Evolutionary conservation across 35 echinoderm and acorn worm species (phyloP).

Genomic region (Acanthaster planci): DNA sequence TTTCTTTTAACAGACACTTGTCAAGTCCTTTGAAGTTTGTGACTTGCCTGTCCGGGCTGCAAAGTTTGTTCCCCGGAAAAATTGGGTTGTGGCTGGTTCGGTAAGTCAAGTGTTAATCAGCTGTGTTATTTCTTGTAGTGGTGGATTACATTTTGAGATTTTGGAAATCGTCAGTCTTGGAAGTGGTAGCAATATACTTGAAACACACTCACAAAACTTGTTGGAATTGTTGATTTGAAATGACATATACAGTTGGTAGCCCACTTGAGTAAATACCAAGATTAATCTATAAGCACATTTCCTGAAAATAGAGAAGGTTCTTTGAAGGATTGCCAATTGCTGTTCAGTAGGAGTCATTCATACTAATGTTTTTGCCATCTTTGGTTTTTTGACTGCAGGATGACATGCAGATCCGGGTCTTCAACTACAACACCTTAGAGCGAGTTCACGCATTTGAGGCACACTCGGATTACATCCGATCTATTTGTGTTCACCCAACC

Average conservation of each 20-base stretch:
- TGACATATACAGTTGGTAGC: too few relatives aligned
- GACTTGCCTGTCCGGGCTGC: conserved; percentile 91
- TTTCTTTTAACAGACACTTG: conserved; percentile 62
- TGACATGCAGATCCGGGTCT: conserved; percentile 95
- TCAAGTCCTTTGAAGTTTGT: conserved; percentile 99
- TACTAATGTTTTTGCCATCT: neutral
- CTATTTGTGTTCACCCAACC: conserved; percentile 90
- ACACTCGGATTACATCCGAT: conserved; percentile 94
- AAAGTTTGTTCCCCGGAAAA: conserved; percentile 88
- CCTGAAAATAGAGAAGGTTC: neutral
- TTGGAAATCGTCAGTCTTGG: too few relatives aligned
- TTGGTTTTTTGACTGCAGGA: conserved; percentile 55
- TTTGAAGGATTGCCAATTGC: neutral
- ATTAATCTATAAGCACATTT: too few relatives aligned
- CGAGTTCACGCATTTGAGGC: conserved; percentile 90
- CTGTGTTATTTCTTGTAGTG: neutral
- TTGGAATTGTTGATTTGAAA: too few relatives aligned
- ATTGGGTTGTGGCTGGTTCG: conserved; percentile 98
- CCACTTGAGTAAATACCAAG: too few relatives aligned
- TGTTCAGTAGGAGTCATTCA: neutral
- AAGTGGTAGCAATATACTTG: too few relatives aligned
- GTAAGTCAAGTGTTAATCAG: conserved; percentile 51
- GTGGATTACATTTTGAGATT: too few relatives aligned
- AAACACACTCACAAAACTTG: too few relatives aligned
- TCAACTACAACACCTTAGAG: conserved; percentile 99